Conservation (phyloP, 2,797 vertebrate species). For the Parambassis ranga region DNA sequence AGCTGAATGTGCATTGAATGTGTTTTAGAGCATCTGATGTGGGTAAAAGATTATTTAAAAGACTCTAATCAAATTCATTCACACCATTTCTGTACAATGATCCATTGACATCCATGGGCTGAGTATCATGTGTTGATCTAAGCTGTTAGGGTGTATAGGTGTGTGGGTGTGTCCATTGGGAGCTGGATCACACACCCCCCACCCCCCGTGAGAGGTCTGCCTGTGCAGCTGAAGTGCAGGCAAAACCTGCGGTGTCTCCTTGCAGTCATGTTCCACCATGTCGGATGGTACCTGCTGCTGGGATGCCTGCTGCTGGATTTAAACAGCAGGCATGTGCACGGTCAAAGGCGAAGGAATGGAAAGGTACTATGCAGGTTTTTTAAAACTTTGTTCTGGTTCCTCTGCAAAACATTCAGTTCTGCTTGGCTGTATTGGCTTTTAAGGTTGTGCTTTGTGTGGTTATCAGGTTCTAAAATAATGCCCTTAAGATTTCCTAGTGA, state of each 20-base stretch:
- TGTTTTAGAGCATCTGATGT: neutral
- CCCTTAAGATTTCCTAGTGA: too few species aligned
- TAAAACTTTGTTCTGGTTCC: neutral
- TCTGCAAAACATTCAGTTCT: too few species aligned
- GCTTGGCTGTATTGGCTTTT: too few species aligned
- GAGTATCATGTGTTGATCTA: too few species aligned
- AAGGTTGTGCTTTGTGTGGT: too few species aligned
- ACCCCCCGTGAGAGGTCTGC: conserved; percentile 42
- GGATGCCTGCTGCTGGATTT: conserved; percentile 71
- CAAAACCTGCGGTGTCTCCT: conserved; percentile 43
- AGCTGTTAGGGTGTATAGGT: conserved; percentile 33
- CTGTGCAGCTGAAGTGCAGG: conserved; percentile 38
- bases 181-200: conserved; percentile 45
- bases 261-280: conserved; percentile 68
- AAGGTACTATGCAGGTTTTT: conserved; percentile 53
- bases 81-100: too few species aligned
- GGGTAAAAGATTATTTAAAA: neutral
- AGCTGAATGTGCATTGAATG: neutral
- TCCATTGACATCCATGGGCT: too few species aligned
- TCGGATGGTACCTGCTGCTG: conserved; percentile 62
- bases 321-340: conserved; percentile 42
- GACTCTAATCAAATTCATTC: neutral
- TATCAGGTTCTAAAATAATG: too few species aligned
- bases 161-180: conserved; percentile 63
- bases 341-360: conserved; percentile 37